A percentile compares a stretch with the other conserved stretches of the same genome.
These are phyloP conservation scores for Dastarcus helophoroides DNA, from an alignment of 2,888 invertebrate species.

Conservation along the genomic window DNA sequence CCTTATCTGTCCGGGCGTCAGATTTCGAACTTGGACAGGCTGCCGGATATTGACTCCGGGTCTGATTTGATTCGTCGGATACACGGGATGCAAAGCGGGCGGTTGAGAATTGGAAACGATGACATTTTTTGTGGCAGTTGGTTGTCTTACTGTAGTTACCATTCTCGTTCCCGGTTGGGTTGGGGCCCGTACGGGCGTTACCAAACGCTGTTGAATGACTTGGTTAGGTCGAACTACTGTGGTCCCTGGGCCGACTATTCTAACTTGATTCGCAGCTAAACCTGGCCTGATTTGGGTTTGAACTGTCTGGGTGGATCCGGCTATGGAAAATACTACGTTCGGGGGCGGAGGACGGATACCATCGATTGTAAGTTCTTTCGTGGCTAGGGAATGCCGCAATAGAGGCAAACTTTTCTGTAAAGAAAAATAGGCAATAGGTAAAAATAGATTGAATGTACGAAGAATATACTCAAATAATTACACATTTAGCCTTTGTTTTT, in stretches of 20 bases:
- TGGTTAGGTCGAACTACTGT: constrained; percentile 41
- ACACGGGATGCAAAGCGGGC: constrained; percentile 36
- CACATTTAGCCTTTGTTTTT: too few species aligned
- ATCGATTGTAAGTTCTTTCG: constrained; percentile 85
- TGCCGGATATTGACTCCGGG: constrained; percentile 25
- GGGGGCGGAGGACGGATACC: constrained; percentile 86
- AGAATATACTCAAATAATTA: too few species aligned
- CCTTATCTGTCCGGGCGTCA: constrained; percentile 33
- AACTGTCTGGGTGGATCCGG: constrained; percentile 35
- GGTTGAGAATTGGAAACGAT: constrained; percentile 36
- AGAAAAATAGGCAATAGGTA: constrained; percentile 13
- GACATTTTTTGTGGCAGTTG: constrained; percentile 25
- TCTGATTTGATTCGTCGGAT: constrained; percentile 22
- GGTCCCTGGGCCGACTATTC: constrained; percentile 46
- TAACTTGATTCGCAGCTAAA: constrained; percentile 30
- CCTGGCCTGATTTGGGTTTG: constrained; percentile 27
- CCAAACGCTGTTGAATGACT: constrained; percentile 44
- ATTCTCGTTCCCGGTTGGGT: constrained; percentile 30
- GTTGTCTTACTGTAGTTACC: constrained; percentile 33
- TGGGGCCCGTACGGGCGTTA: constrained; percentile 35
- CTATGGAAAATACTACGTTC: constrained; percentile 51
- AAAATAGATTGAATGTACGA: too few species aligned
- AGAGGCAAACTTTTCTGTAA: constrained; percentile 89
- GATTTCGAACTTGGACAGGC: constrained; percentile 27
- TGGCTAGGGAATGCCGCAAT: constrained; percentile 78